These are phyloP conservation scores for Rhyacichthys aspro DNA, from an alignment of 2,797 vertebrate species.

Conservation along the genomic window DNA sequence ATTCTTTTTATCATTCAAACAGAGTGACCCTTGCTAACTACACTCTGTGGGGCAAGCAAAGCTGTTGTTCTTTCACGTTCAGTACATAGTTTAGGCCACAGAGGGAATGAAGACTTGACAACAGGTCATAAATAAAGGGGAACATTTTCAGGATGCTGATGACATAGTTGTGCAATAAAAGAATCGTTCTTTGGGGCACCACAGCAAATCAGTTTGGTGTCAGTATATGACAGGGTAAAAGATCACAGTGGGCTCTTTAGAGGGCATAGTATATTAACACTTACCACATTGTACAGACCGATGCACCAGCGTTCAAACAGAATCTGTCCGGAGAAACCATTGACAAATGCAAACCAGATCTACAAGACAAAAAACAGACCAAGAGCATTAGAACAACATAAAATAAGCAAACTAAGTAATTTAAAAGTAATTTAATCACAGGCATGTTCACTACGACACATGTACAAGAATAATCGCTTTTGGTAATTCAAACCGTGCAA, in stretches of 20 bases:
- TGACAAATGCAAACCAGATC: conserved; percentile 99
- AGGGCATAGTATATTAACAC: conserved; percentile 66
- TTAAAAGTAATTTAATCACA: conserved; percentile 1
- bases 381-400: conserved; percentile 12
- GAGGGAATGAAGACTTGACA: conserved; percentile 74
- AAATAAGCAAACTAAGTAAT: conserved; percentile 3
- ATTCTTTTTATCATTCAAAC: conserved; percentile 70
- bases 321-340: conserved; percentile 99
- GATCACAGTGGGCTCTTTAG: conserved; percentile 42
- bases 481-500: too few species aligned
- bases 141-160: conserved; percentile 72
- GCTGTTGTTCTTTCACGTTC: conserved; percentile 79
- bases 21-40: conserved; percentile 61
- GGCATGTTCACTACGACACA: not conserved
- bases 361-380: conserved; percentile 67
- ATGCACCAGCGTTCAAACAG: conserved; percentile 99
- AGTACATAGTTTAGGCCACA: conserved; percentile 76
- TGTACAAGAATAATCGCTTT: too few species aligned
- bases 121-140: conserved; percentile 77
- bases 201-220: conserved; percentile 59
- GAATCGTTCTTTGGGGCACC: conserved; percentile 56
- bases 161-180: conserved; percentile 69
- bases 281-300: conserved; percentile 98
- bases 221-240: conserved; percentile 31
- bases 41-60: conserved; percentile 64